Evolutionary conservation across 2,797 vertebrate species (phyloP).

Genomic region (Clarias laeviceps): DNA sequence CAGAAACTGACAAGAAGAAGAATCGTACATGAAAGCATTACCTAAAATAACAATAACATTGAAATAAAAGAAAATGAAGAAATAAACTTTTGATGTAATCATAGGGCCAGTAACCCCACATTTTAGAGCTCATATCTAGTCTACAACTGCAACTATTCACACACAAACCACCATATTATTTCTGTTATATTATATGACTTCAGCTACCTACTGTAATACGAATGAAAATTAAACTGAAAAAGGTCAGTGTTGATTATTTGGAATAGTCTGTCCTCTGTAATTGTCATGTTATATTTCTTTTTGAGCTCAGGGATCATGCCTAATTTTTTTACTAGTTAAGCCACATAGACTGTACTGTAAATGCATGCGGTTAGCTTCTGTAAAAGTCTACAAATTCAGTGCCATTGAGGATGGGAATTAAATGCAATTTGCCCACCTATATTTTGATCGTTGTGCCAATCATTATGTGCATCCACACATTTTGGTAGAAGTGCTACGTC

Average conservation of each 20-base stretch:
- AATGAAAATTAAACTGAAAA: constrained; percentile 20
- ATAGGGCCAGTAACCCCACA: constrained; percentile 22
- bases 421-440: constrained; percentile 35
- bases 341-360: constrained; percentile 24
- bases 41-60: constrained; percentile 27
- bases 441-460: constrained; percentile 35
- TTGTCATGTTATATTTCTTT: constrained; percentile 39
- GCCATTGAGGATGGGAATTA: constrained; percentile 15
- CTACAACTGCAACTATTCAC: constrained; percentile 17
- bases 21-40: constrained; percentile 10
- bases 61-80: not conserved
- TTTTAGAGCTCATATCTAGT: constrained; percentile 35
- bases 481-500: constrained; percentile 32
- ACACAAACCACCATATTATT: constrained; percentile 11
- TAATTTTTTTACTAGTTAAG: constrained; percentile 23
- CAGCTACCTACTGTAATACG: not conserved
- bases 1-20: not conserved
- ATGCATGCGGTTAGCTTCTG: constrained; percentile 45
- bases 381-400: constrained; percentile 14
- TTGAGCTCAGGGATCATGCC: constrained; percentile 56
- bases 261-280: constrained; percentile 15
- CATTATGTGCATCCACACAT: constrained; percentile 37
- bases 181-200: constrained; percentile 11
- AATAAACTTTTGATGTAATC: constrained; percentile 3
- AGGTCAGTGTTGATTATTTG: constrained; percentile 23